phyloP scores from a whole-genome alignment of 2,797 vertebrate genomes.

The Petrocephalus schoutedeni region DNA sequence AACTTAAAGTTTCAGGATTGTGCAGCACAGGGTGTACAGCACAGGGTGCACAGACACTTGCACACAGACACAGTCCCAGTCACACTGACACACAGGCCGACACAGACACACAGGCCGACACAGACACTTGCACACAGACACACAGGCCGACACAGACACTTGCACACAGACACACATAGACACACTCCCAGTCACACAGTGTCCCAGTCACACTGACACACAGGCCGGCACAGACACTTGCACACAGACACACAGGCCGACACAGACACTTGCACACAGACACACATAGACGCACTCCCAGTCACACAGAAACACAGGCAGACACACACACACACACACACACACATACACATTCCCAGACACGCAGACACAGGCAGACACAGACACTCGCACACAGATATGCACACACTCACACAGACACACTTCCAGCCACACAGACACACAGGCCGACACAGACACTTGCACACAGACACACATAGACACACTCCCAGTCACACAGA shows the following conservation, averaged over 20 bases:
- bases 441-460: background rate
- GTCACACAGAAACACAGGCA: background rate
- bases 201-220: background rate
- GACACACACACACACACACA: conserved; percentile 6
- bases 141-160: background rate
- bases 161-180: background rate
- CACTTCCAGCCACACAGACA: background rate
- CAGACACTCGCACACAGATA: conserved; percentile 36
- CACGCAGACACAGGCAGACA: conserved; percentile 21
- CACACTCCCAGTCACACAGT: background rate
- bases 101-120: background rate
- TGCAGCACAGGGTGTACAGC: background rate
- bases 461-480: background rate
- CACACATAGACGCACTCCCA: background rate
- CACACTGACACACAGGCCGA: background rate
- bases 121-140: background rate
- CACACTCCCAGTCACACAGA: background rate
- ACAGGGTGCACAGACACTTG: background rate
- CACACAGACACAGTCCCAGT: background rate
- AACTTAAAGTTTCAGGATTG: background rate
- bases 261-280: background rate
- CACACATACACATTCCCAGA: conserved; percentile 21
- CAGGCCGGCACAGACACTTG: background rate
- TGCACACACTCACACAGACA: background rate
- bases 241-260: background rate